phyloP scores from a whole-genome alignment of 2,888 invertebrate genomes.

The Tenodera sinensis region DNA sequence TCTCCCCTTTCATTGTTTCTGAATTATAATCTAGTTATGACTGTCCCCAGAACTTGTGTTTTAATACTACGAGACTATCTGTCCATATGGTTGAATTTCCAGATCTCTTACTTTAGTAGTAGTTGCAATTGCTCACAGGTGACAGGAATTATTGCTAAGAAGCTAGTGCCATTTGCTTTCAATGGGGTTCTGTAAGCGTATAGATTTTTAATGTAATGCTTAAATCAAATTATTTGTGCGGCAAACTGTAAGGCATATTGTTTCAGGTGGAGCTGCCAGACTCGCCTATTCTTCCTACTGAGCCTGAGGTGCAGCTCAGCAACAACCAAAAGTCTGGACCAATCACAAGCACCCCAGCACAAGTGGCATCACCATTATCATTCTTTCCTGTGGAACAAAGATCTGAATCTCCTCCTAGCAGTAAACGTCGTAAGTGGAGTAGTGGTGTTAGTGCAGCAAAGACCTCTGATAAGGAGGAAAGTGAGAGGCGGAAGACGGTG shows the following conservation, averaged over 20 bases:
- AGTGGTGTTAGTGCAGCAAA: constrained; percentile 32
- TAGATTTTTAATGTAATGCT: neutral
- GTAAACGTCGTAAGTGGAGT: constrained; percentile 25
- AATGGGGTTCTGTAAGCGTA: too few relatives aligned
- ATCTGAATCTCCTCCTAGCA: constrained; percentile 22
- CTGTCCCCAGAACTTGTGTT: too few relatives aligned
- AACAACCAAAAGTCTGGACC: constrained; percentile 7
- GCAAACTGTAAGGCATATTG: neutral
- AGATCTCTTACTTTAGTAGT: too few relatives aligned
- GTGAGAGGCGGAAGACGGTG: constrained; percentile 17
- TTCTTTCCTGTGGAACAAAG: constrained; percentile 13
- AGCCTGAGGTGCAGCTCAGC: constrained; percentile 22
- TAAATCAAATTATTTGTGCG: neutral
- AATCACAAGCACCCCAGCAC: neutral
- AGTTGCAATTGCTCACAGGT: too few relatives aligned
- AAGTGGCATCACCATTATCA: constrained; percentile 22
- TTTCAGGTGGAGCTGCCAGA: constrained; percentile 18
- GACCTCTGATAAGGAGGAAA: constrained; percentile 24
- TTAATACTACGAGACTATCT: too few relatives aligned
- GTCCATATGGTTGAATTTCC: too few relatives aligned
- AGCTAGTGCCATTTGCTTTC: too few relatives aligned
- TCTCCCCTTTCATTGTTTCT: too few relatives aligned
- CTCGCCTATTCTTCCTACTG: constrained; percentile 17
- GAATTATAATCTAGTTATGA: too few relatives aligned
- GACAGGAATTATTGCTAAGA: too few relatives aligned